Conservation (phyloP, 2,888 invertebrate species). For the Mechanitis messenoides region DNA sequence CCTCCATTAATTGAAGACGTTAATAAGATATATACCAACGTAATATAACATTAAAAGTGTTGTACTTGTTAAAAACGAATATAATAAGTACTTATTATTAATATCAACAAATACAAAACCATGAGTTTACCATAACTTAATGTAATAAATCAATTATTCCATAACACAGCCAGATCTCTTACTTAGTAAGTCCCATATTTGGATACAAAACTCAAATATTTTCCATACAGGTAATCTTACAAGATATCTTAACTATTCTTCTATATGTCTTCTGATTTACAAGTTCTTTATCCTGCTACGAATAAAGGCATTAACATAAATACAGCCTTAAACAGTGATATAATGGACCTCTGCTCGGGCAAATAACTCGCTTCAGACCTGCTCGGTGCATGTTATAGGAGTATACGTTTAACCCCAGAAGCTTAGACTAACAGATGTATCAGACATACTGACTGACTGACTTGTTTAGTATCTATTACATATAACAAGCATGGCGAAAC, state of each 20-base stretch:
- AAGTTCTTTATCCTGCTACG: conserved; percentile 16
- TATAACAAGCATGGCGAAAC: no score
- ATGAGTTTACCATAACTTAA: not conserved
- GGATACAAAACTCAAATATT: not conserved
- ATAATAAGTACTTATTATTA: no score
- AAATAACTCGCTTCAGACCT: conserved; percentile 17
- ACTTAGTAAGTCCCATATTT: not conserved
- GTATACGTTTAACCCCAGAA: no score
- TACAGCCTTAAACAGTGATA: conserved; percentile 28
- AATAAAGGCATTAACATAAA: conserved; percentile 31
- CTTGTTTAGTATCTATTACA: not conserved
- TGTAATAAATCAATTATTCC: not conserved
- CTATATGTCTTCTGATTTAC: conserved; percentile 12
- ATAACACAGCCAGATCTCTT: not conserved
- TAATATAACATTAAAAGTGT: no score
- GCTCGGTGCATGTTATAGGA: conserved; percentile 20
- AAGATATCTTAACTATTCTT: conserved; percentile 9
- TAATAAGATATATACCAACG: no score
- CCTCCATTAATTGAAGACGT: no score
- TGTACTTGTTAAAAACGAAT: no score
- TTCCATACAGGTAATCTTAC: not conserved
- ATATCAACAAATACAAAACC: no score
- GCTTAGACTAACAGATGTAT: not conserved
- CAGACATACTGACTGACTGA: not conserved
- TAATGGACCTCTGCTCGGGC: conserved; percentile 23